Base-by-base conservation (phyloP, 2,888 invertebrate genomes). In the Drosophila tanythrix region DNA sequence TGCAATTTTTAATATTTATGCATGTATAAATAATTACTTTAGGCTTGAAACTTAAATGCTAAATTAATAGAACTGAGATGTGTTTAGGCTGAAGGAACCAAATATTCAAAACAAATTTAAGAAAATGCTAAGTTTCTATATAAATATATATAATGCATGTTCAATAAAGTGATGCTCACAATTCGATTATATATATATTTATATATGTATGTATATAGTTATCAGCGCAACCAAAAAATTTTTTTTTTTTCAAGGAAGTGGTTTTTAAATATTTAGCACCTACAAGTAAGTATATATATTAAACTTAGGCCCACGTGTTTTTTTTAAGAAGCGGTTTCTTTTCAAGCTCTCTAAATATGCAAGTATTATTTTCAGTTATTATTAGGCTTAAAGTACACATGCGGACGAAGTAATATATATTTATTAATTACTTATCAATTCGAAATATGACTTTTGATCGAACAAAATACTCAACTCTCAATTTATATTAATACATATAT, bases 1-100 rank as follows among this genome's bases (percentile, higher is more conserved):
- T 53, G 21, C 35, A 60, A 57, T 63, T 46, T 65, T 66, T 50
- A 33, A 63, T 74, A 53, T 62, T 48, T 29, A 55, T 62, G 25
- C 18, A 60, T 33, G 18, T 73, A 68, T 65, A 76, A 67, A 64
- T 52, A 72, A 57, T 40, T 61, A 66, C 56, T 65, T 73, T 63
- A 21, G 33, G 35, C 35, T 46, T 46, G 15, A 46, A 64, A 43
- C 48, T 48, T 63, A 69, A 52, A 55, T 27, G 29, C 52, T 61
- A 59, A 69, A 51, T 40, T 62, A 60, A 62, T 38, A 56, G 18
- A 62, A 57, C 53, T 70, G 50, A 75, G 43, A 61, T 64, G 56
- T 61, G 31, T 48, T 29, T 52, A 31, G 38, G 33, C 52, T 67
- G 10, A 71, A 75, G 60, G 56, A 75, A 77, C 62, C 46, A 56